phyloP scores from a whole-genome alignment of 1,140 invertebrate genomes.

The Lutraria rhynchaena region DNA sequence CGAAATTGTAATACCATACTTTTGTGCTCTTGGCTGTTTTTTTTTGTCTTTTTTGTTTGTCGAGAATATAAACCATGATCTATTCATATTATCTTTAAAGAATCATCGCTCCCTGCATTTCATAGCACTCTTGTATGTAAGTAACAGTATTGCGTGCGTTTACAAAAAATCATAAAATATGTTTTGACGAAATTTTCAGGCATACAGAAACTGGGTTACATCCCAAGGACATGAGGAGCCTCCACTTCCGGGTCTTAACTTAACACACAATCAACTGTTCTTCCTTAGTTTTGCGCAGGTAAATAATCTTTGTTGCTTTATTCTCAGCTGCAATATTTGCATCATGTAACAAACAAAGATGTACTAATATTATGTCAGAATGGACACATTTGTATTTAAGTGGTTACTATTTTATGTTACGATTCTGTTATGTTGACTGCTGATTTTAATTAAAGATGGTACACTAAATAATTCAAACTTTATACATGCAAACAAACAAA shows the following conservation, averaged over 20 bases:
- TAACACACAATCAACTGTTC: conserved; percentile 91
- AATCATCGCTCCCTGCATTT: too few species aligned
- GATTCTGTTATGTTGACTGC: background rate
- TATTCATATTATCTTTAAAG: too few species aligned
- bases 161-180: too few species aligned
- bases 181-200: conserved; percentile 60
- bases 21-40: too few species aligned
- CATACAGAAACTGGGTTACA: conserved; percentile 76
- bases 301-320: background rate
- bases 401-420: background rate
- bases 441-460: background rate
- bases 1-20: too few species aligned
- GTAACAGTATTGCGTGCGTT: too few species aligned
- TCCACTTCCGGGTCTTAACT: conserved; percentile 81
- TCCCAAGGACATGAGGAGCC: conserved; percentile 75
- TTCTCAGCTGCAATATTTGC: background rate
- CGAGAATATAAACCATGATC: too few species aligned
- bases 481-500: too few species aligned
- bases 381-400: background rate
- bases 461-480: too few species aligned
- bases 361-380: background rate
- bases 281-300: conserved; percentile 84
- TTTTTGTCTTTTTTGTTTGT: too few species aligned
- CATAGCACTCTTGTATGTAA: too few species aligned
- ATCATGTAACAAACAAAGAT: background rate